A percentile compares a stretch with the other conserved stretches of the same genome.
Conservation (phyloP, 2,888 invertebrate genomes). For the Minunthozetes semirufus region DNA sequence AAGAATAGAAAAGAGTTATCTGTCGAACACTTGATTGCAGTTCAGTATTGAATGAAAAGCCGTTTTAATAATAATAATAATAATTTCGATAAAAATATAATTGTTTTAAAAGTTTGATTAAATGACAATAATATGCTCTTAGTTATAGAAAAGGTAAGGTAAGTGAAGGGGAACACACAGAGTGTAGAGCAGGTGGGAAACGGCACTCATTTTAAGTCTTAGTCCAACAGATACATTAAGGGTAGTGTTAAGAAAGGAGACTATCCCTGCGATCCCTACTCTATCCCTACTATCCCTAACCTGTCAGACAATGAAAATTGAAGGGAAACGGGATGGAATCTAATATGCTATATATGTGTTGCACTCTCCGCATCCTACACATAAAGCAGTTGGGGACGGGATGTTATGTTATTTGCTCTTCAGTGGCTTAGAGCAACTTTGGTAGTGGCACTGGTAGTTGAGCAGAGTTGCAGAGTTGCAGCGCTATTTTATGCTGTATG, state of each 20-base stretch:
- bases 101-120: too few relatives aligned
- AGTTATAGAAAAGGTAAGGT: background rate
- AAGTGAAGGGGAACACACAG: background rate
- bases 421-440: background rate
- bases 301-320: slow-evolving; percentile 30
- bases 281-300: slow-evolving; percentile 21
- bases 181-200: slow-evolving; percentile 27
- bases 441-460: background rate
- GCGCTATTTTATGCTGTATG: background rate
- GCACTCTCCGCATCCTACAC: slow-evolving; percentile 23
- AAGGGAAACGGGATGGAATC: slow-evolving; percentile 22
- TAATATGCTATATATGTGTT: slow-evolving; percentile 6
- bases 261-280: slow-evolving; percentile 19
- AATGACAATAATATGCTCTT: background rate
- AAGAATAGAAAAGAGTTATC: background rate
- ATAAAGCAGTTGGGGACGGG: slow-evolving; percentile 25
- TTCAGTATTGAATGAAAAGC: too few relatives aligned
- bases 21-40: background rate
- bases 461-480: background rate
- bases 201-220: slow-evolving; percentile 10
- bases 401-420: slow-evolving; percentile 20
- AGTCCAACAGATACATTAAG: slow-evolving; percentile 10
- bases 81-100: too few relatives aligned
- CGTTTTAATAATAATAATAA: too few relatives aligned
- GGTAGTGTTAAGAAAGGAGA: slow-evolving; percentile 20